phyloP scores from a whole-genome alignment of 2,797 vertebrate genomes.

The Ctenochaetus hawaiiensis region DNA sequence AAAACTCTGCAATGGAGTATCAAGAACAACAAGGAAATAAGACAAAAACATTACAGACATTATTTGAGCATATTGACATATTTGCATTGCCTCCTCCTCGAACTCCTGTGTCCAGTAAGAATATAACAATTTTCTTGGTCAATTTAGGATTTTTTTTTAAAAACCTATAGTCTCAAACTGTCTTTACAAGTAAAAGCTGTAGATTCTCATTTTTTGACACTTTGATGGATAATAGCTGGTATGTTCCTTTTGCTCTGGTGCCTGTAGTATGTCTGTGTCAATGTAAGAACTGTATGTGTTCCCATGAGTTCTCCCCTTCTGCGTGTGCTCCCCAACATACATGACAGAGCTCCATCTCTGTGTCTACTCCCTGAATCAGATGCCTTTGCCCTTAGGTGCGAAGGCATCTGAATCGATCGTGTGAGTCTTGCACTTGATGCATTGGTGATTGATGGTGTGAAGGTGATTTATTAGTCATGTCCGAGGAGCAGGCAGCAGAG shows the following conservation, averaged over 20 bases:
- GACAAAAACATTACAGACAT: too few species aligned
- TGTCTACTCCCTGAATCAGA: conserved; percentile 17
- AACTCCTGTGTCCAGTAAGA: conserved; percentile 83
- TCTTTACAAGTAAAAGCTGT: too few species aligned
- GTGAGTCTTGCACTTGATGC: conserved; percentile 51
- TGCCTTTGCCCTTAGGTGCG: conserved; percentile 41
- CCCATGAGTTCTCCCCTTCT: not conserved
- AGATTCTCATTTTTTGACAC: not conserved
- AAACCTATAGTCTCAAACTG: too few species aligned
- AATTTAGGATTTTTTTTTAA: too few species aligned
- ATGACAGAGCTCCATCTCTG: conserved; percentile 4
- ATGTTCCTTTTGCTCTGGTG: not conserved
- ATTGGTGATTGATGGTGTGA: conserved; percentile 65
- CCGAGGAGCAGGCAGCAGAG: conserved; percentile 57
- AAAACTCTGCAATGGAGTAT: not conserved
- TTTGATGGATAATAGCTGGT: not conserved
- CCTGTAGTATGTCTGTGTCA: not conserved
- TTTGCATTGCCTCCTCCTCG: conserved; percentile 87
- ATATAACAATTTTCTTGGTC: conserved; percentile 13
- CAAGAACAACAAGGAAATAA: not conserved
- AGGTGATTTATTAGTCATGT: conserved; percentile 75
- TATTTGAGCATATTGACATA: conserved; percentile 65
- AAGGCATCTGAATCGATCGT: conserved; percentile 58
- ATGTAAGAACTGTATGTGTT: not conserved
- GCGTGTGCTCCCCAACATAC: conserved; percentile 27